Percentiles rank a stretch among this genome's conserved stretches.
Evolutionary conservation across 1,140 invertebrate species (phyloP).

Genomic region (Aphelinus certus): DNA sequence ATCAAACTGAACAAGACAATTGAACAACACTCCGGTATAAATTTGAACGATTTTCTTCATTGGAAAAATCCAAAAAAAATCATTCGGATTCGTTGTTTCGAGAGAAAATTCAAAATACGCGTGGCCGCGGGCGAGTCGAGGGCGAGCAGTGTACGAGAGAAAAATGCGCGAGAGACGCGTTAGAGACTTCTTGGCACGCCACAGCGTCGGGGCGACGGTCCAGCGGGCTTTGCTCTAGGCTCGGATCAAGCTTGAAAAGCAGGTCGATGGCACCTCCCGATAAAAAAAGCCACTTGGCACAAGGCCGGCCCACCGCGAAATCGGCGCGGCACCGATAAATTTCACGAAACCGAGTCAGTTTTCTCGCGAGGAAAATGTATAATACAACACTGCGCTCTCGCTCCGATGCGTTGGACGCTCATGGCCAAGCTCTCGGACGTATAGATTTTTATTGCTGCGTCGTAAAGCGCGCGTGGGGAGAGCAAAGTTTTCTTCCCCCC

Average conservation of each 20-base stretch:
- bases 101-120: conserved; percentile 7
- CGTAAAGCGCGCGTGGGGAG: background rate
- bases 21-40: no score
- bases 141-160: background rate
- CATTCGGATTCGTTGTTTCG: no score
- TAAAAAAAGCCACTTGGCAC: conserved; percentile 26
- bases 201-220: conserved; percentile 16
- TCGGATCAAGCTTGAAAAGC: background rate
- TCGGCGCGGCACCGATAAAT: no score
- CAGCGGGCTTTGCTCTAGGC: background rate
- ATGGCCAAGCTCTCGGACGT: no score
- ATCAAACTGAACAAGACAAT: no score
- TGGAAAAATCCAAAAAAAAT: no score
- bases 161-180: background rate
- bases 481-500: background rate
- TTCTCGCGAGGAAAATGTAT: no score
- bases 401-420: no score
- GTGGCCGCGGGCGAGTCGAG: background rate
- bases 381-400: no score
- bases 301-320: background rate
- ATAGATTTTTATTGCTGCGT: background rate
- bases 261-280: conserved; percentile 4
- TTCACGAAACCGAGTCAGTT: no score
- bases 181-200: conserved; percentile 14
- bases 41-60: no score